These are phyloP conservation scores for Halesus radiatus DNA, from an alignment of 1,140 invertebrate genomes.

Conservation along the genomic window DNA sequence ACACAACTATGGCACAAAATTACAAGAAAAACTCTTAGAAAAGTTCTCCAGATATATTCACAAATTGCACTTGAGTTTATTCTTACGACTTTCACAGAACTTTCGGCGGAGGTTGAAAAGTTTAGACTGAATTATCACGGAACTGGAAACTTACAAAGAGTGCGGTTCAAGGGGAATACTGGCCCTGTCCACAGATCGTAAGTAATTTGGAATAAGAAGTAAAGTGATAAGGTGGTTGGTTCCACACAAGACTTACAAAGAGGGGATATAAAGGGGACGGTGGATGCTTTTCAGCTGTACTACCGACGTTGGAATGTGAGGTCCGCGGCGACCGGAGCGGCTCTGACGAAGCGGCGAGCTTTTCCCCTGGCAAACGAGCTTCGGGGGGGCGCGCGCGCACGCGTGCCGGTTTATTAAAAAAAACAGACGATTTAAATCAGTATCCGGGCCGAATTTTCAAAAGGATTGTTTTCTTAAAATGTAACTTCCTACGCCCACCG, in stretches of 20 bases:
- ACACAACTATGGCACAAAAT: conserved; percentile 5
- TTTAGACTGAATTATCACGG: neutral
- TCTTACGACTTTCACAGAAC: conserved; percentile 27
- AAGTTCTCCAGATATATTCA: conserved; percentile 1
- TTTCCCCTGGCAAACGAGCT: conserved; percentile 33
- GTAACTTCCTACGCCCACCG: conserved; percentile 48
- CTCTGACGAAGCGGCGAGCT: conserved; percentile 64
- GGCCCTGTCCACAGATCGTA: too few species aligned
- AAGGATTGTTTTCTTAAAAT: conserved; percentile 56
- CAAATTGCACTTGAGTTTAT: conserved; percentile 12
- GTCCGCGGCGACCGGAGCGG: conserved; percentile 70
- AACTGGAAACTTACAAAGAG: too few species aligned
- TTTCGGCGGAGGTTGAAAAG: neutral
- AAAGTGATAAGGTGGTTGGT: neutral
- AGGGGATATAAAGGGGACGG: conserved; percentile 50
- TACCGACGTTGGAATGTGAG: conserved; percentile 70
- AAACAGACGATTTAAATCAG: conserved; percentile 53
- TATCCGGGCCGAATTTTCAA: conserved; percentile 57
- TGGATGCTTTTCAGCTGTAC: conserved; percentile 50
- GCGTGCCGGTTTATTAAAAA: conserved; percentile 42
- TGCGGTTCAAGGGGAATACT: too few species aligned
- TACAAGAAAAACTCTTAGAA: neutral
- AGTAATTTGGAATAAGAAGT: too few species aligned
- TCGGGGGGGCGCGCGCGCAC: conserved; percentile 24
- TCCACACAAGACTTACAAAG: conserved; percentile 50